Evolutionary conservation across 2,797 vertebrate genomes (phyloP), one percentile per base, ranked within the genome.

Genomic region (Arctocebus calabarensis): DNA sequence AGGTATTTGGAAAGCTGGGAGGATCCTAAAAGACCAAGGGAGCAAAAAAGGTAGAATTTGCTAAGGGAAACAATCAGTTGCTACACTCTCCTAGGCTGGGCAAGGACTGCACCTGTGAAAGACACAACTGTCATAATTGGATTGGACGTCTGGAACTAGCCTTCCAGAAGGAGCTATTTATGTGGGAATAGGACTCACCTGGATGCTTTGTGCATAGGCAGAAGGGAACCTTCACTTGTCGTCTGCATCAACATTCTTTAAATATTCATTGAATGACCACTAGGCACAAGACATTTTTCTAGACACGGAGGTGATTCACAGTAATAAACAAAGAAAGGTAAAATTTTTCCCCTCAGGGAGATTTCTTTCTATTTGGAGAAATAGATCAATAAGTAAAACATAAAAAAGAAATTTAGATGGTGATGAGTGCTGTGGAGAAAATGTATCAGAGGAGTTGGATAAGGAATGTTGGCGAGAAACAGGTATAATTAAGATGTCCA

Each of bases 271-370:
- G 43, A 71, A 88, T 73, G 62, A 25, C 11, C 27, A 4, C 61
- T 48, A 75, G 55, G 52, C 61, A 91, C 7, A 66, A 84, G 83
- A 74, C 55, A 17, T 86, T 75, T 20, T 79, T 74, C 34, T 85
- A 78, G 34, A 12, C 29, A 59, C 7, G 37, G 12, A 16, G 12
- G 16, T 23, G 4, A 61, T 81, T 78, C 7, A 89, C 10, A 77
- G 55, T 34, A 70, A 27, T 77, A 45, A 74, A 32, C 23, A 64
- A 70, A 96, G 95, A 74, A 92, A 68, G 45, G 66, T 64, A 37
- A 92, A 94, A 81, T 57, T 25, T 7, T 45, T 92, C 20, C 45
- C 20, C 2, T 52, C 64, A 1, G 34, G 11, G n/a, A 88, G 9
- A 8, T 85, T 88, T 81, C 29, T 91, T 81, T 75, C 45, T 87